Evolutionary conservation across 2,113 vertebrate genomes (phyloP).

Genomic region (Mirounga angustirostris): DNA sequence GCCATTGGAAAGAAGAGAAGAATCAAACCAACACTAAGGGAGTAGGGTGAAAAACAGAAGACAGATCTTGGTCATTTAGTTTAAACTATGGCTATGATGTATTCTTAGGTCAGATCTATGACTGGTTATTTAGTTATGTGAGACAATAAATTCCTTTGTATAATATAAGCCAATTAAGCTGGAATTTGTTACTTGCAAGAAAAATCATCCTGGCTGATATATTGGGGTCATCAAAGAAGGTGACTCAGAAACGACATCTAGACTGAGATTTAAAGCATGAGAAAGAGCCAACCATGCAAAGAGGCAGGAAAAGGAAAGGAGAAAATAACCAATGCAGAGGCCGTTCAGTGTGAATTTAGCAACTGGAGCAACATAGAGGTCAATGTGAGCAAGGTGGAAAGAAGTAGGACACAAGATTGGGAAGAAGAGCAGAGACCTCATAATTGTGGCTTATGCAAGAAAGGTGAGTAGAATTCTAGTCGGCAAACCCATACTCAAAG

Average conservation of each 20-base stretch:
- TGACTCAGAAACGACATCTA: not conserved
- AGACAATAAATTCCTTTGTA: not conserved
- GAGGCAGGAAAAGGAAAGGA: not conserved
- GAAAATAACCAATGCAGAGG: not conserved
- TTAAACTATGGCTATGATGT: not conserved
- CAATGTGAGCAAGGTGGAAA: not conserved
- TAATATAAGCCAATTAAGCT: constrained; percentile 23
- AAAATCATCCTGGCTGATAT: not conserved
- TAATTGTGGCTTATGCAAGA: not conserved
- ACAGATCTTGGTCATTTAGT: constrained; percentile 4
- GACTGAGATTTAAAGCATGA: not conserved
- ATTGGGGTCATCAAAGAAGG: not conserved
- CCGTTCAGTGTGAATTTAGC: not conserved
- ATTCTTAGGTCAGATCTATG: not conserved
- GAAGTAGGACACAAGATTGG: not conserved
- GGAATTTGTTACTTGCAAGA: not conserved
- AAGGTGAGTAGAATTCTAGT: not conserved
- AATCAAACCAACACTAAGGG: not conserved
- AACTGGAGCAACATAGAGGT: not conserved
- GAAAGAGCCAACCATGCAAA: not conserved
- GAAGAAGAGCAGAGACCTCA: not conserved
- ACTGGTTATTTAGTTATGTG: not conserved
- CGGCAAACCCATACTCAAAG: not conserved
- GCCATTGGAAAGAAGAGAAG: not conserved
- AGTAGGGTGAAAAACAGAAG: constrained; percentile 3